Base-by-base conservation (phyloP, 2,888 invertebrate genomes). In the Alloplasta piceator region DNA sequence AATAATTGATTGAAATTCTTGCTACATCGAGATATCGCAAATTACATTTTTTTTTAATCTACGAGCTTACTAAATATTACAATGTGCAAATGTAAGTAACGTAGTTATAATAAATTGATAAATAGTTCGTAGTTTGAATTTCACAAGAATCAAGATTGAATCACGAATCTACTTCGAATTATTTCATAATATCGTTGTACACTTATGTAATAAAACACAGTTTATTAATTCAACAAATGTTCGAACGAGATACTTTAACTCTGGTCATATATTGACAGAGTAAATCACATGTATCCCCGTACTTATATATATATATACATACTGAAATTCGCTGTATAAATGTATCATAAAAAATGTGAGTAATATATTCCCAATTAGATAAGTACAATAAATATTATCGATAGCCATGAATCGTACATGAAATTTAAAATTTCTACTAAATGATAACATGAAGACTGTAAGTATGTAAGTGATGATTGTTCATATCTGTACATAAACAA, bases 241-340 rank as follows among this genome's bases (percentile, higher is more conserved):
- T 26, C 26, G 26, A 26, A 26, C 26, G 26, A 26, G 26, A 26
- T 26, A 26, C 26, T 26, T 26, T 26, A 26, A 26, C 26, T 26
- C 1, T n/a, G 36, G 10, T 36, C 38, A 52, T 14, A 50, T 43
- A 61, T 36, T 78, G 52, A 52, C 6, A 52, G 4, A 52, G 14
- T 14, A 52, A 55, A 55, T 46, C 50, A 48, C 9, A 14, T 61
- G 43, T 68, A 36, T 36, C 14, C 52, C 6, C 12, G 5, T 70
- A 70, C 9, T 48, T 5, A 9, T 46, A 58, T 46, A 39, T 50
- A 50, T 41, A 68, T 3, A 52, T 50, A 64, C 14, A 60, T 64
- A 77, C 78, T 78, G 43, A 71, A 80, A 76, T 58, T 81, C 71
- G 83, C 70, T 89, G 87, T 87, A 89, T 85, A 89, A 87, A 88